phyloP scores from a whole-genome alignment of 2,113 vertebrate species.

The Pygathrix nemaeus region DNA sequence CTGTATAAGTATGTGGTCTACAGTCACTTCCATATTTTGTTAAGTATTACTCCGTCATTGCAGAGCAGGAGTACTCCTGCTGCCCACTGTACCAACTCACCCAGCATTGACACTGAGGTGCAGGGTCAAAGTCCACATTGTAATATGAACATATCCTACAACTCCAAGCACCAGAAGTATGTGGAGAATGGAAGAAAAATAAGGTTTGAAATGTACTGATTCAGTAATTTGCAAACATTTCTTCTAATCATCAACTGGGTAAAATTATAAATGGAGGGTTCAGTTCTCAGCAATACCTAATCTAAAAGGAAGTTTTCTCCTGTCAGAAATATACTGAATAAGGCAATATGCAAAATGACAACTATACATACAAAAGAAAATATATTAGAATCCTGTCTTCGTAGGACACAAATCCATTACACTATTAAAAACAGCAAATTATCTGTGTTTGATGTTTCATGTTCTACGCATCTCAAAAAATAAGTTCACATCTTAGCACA shows the following conservation, averaged over 20 bases:
- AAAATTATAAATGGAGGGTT: not conserved
- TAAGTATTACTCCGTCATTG: not conserved
- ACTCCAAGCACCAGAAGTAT: not conserved
- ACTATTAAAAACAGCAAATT: not conserved
- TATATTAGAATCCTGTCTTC: not conserved
- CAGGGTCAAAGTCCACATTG: not conserved
- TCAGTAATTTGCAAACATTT: not conserved
- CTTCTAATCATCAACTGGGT: not conserved
- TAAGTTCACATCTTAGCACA: not conserved
- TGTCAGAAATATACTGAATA: not conserved
- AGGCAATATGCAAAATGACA: not conserved
- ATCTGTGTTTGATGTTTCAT: not conserved
- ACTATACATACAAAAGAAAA: not conserved
- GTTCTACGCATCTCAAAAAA: not conserved
- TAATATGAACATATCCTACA: not conserved
- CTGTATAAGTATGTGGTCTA: not conserved
- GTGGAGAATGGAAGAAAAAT: not conserved
- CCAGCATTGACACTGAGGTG: not conserved
- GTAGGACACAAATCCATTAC: not conserved
- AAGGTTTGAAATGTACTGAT: not conserved
- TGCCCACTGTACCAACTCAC: not conserved
- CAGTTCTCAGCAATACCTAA: not conserved
- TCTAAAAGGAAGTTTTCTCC: not conserved
- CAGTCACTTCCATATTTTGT: not conserved
- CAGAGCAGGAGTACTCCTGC: not conserved